These are phyloP conservation scores for Muraenolepis orangiensis DNA, from an alignment of 2,797 vertebrate genomes.

Conservation along the genomic window DNA sequence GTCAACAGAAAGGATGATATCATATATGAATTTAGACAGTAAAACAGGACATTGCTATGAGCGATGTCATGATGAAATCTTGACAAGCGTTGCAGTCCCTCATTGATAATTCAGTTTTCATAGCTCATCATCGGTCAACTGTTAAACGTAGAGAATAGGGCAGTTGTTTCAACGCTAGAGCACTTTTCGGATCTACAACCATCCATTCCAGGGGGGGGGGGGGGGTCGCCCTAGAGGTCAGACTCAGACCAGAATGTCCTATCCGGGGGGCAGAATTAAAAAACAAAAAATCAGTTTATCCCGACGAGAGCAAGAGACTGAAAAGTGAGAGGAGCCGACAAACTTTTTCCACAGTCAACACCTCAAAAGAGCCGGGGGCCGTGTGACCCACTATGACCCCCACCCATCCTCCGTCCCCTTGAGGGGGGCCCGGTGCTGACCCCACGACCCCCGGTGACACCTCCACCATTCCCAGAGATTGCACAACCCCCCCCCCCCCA, in stretches of 20 bases:
- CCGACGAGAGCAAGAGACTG: slow-evolving; percentile 1
- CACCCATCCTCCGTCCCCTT: slow-evolving; percentile 30
- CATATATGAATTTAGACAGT: neutral
- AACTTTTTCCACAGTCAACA: slow-evolving; percentile 31
- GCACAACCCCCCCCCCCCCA: too few species aligned
- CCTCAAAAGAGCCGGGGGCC: slow-evolving; percentile 39
- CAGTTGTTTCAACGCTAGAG: neutral
- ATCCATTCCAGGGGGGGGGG: too few species aligned
- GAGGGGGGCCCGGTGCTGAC: slow-evolving; percentile 47
- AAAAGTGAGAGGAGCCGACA: slow-evolving; percentile 42
- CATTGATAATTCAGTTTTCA: neutral
- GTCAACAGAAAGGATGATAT: neutral
- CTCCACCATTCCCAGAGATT: slow-evolving; percentile 44
- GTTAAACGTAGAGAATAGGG: neutral
- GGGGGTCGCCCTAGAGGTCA: neutral
- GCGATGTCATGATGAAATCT: too few species aligned
- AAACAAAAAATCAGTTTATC: neutral
- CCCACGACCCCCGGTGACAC: slow-evolving; percentile 63
- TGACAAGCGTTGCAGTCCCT: too few species aligned
- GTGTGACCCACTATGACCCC: slow-evolving; percentile 34
- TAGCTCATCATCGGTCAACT: neutral
- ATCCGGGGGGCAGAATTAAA: neutral
- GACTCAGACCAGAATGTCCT: neutral
- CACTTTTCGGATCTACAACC: too few species aligned
- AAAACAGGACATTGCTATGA: too few species aligned